Percentiles rank a stretch among this genome's conserved stretches.
Evolutionary conservation across 2,888 invertebrate genomes (phyloP).

Genomic region (Incurvaria masculella): DNA sequence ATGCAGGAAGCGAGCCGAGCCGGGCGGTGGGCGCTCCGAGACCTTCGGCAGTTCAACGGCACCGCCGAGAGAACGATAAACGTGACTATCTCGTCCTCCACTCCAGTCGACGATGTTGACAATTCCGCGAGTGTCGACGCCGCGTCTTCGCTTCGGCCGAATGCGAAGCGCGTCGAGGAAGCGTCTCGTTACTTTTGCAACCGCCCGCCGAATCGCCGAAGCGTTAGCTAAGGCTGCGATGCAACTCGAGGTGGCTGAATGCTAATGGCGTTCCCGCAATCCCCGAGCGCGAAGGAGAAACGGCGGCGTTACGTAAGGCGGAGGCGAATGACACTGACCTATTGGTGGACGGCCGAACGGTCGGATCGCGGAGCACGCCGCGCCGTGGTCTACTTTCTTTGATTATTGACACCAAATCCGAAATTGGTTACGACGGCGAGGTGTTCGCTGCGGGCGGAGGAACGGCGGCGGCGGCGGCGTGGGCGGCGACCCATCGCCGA

Average conservation of each 20-base stretch:
- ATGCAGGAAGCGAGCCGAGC: not conserved
- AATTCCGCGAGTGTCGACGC: not conserved
- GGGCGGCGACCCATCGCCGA: not conserved
- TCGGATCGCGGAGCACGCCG: not conserved
- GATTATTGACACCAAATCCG: conserved; percentile 52
- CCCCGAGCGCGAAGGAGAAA: not conserved
- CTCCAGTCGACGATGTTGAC: not conserved
- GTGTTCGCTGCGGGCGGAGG: conserved; percentile 14
- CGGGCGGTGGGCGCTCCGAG: not conserved
- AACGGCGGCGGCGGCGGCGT: not conserved
- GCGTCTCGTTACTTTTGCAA: too few relatives aligned
- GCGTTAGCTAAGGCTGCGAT: not conserved
- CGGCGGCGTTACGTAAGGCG: conserved; percentile 38
- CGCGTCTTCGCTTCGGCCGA: not conserved
- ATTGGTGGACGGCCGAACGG: conserved; percentile 30
- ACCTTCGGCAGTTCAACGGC: not conserved
- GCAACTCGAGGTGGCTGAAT: not conserved
- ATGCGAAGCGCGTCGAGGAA: not conserved
- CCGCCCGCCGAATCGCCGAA: not conserved
- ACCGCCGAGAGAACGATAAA: too few relatives aligned
- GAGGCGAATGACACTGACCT: conserved; percentile 47
- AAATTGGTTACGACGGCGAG: conserved; percentile 33
- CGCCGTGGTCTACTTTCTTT: conserved; percentile 37
- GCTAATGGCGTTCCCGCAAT: not conserved
- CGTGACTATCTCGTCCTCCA: too few relatives aligned